Percentiles rank a stretch among this genome's conserved stretches.
These are phyloP conservation scores for Dasyurus viverrinus DNA, from an alignment of 2,113 vertebrate genomes.

Conservation along the genomic window DNA sequence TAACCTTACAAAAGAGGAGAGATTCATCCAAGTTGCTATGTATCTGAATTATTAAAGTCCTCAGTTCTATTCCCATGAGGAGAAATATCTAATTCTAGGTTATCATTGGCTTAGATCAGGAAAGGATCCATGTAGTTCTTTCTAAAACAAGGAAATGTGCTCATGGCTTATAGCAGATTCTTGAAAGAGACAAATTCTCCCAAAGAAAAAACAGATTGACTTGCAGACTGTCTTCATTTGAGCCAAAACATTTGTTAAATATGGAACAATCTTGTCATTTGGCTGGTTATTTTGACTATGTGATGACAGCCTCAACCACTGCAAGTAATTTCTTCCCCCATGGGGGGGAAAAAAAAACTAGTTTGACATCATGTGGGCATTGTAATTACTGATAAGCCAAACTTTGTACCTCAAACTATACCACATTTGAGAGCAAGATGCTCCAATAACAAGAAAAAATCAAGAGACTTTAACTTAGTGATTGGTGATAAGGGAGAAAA, in stretches of 20 bases:
- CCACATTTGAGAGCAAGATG: conserved; percentile 1
- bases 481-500: background rate
- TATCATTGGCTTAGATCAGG: background rate
- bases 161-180: background rate
- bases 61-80: background rate
- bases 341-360: background rate
- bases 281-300: background rate
- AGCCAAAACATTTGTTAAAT: conserved; percentile 2
- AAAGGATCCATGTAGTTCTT: background rate
- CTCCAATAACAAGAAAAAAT: background rate
- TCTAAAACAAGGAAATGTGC: background rate
- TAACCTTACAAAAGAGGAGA: background rate
- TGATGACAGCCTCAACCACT: background rate
- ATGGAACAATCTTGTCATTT: background rate
- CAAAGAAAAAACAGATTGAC: background rate
- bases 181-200: background rate
- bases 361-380: background rate
- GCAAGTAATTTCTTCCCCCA: background rate
- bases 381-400: background rate
- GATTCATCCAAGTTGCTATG: background rate
- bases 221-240: background rate
- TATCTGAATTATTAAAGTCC: background rate
- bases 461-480: conserved; percentile 19
- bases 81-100: background rate
- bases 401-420: background rate